Evolutionary conservation across 2,888 invertebrate genomes (phyloP).

Genomic region (Epistrophe grossulariae): DNA sequence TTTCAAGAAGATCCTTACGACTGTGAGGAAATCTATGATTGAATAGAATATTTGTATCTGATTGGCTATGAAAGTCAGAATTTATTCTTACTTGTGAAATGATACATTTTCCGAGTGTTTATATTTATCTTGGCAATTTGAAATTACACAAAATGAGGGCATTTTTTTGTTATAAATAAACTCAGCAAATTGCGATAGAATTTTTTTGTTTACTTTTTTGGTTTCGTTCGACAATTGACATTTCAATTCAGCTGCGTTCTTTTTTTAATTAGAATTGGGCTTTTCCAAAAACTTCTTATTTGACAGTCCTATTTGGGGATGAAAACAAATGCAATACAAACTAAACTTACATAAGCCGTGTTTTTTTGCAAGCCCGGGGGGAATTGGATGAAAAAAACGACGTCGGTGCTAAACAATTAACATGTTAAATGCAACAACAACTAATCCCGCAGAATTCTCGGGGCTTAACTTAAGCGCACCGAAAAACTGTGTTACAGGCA

Average conservation of each 20-base stretch:
- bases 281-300: too few relatives aligned
- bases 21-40: slow-evolving; percentile 82
- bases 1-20: slow-evolving; percentile 79
- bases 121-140: slow-evolving; percentile 82
- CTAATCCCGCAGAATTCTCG: too few relatives aligned
- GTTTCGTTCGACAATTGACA: not conserved
- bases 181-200: not conserved
- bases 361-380: too few relatives aligned
- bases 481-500: too few relatives aligned
- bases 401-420: too few relatives aligned
- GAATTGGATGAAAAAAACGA: too few relatives aligned
- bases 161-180: slow-evolving; percentile 77
- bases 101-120: slow-evolving; percentile 82
- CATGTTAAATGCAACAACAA: too few relatives aligned
- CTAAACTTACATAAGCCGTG: too few relatives aligned
- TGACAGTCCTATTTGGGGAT: too few relatives aligned
- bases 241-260: not conserved
- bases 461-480: too few relatives aligned
- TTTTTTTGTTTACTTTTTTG: not conserved
- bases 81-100: slow-evolving; percentile 81
- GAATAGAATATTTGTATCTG: not conserved
- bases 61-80: not conserved
- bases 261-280: too few relatives aligned
- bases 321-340: too few relatives aligned
- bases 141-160: slow-evolving; percentile 83